A percentile compares a stretch with the other conserved stretches of the same genome.
These are phyloP conservation scores for Buceros bicornis DNA, from an alignment of 2,797 vertebrate species.

Conservation along the genomic window DNA sequence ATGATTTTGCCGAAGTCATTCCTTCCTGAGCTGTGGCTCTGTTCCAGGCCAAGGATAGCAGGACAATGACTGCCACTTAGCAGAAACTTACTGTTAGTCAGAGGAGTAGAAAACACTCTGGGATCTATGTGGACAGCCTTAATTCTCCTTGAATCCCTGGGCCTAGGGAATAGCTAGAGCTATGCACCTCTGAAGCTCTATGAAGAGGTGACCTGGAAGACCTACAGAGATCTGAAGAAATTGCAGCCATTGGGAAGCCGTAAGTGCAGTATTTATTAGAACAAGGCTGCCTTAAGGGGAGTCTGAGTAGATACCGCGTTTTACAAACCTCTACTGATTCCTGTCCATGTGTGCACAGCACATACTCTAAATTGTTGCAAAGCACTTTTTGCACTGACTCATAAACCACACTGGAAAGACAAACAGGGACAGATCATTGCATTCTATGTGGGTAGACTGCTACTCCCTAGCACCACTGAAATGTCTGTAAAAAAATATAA, in stretches of 20 bases:
- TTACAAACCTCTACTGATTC: neutral
- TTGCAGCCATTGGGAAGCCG: neutral
- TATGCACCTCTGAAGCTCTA: neutral
- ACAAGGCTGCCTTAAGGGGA: neutral
- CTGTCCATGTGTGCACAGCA: neutral
- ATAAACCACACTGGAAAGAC: neutral
- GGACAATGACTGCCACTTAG: neutral
- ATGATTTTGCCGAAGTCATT: neutral
- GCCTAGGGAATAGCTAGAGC: neutral
- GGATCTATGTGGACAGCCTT: neutral
- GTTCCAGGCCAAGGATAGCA: neutral
- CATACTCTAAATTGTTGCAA: neutral
- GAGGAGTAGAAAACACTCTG: neutral
- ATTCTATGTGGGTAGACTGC: neutral
- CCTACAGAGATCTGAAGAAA: neutral
- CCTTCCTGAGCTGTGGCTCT: neutral
- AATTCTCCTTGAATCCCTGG: neutral
- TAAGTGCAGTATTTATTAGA: neutral
- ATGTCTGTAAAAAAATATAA: neutral
- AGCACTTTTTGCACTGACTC: conserved; percentile 14
- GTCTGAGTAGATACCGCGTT: neutral
- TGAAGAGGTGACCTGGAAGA: neutral
- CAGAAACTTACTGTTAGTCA: neutral
- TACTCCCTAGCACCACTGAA: neutral
- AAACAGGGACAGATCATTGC: neutral